Evolutionary conservation across 2,888 invertebrate genomes (phyloP).

Genomic region (Mesochorus sp.): DNA sequence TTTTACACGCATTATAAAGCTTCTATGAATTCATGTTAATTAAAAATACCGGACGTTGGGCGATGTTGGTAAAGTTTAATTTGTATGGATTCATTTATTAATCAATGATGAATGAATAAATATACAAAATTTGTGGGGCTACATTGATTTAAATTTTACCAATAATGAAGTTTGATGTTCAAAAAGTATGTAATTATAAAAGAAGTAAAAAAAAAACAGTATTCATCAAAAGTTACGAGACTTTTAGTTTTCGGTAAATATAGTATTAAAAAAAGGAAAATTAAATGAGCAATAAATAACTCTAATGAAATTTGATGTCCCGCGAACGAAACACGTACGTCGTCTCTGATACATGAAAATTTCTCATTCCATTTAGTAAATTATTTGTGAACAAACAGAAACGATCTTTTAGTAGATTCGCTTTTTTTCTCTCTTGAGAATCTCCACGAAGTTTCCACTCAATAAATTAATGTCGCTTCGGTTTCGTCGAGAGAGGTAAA

Average conservation of each 20-base stretch:
- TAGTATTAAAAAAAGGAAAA: no score
- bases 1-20: slow-evolving; percentile 9
- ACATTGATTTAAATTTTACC: no score
- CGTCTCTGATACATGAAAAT: background rate
- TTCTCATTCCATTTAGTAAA: slow-evolving; percentile 11
- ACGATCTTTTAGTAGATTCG: no score
- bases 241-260: no score
- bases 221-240: no score
- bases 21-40: slow-evolving; percentile 35
- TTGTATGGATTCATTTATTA: background rate
- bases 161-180: no score
- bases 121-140: no score
- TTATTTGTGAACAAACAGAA: slow-evolving; percentile 3
- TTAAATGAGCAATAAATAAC: no score
- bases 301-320: no score
- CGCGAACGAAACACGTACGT: background rate
- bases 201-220: no score
- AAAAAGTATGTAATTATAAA: no score
- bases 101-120: background rate
- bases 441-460: slow-evolving; percentile 11
- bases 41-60: slow-evolving; percentile 10
- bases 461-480: slow-evolving; percentile 14
- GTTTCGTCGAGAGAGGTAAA: slow-evolving; percentile 16
- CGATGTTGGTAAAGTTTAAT: no score
- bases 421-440: slow-evolving; percentile 24